Percentiles rank a stretch among this genome's conserved stretches.
Evolutionary conservation across 2,113 vertebrate species (phyloP).

Genomic region (Tetraodon nigroviridis): DNA sequence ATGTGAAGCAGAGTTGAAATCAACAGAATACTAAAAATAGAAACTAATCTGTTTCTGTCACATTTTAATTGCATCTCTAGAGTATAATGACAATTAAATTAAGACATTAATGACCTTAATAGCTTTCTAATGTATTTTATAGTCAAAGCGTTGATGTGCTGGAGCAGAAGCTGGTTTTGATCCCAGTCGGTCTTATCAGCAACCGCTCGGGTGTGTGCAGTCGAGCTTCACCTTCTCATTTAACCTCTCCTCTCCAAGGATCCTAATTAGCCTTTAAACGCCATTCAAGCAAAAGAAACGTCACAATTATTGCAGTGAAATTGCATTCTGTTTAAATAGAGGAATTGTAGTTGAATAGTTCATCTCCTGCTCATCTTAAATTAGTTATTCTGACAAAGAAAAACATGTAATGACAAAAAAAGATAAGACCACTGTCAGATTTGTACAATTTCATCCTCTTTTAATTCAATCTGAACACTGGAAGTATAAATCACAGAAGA

Average conservation of each 20-base stretch:
- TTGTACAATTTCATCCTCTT: background rate
- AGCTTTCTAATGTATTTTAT: slow-evolving; percentile 5
- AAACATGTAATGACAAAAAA: slow-evolving; percentile 30
- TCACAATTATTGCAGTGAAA: slow-evolving; percentile 42
- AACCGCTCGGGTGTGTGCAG: slow-evolving; percentile 6
- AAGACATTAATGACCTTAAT: slow-evolving; percentile 19
- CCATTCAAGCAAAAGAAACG: slow-evolving; percentile 27
- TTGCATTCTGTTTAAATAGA: slow-evolving; percentile 37
- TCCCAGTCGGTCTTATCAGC: slow-evolving; percentile 1
- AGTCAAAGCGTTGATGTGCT: slow-evolving; percentile 16
- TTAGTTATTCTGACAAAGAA: slow-evolving; percentile 12
- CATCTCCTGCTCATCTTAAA: slow-evolving; percentile 15
- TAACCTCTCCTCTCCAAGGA: slow-evolving; percentile 10
- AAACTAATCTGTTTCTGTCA: slow-evolving; percentile 5
- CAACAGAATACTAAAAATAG: background rate
- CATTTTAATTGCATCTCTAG: background rate
- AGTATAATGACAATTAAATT: slow-evolving; percentile 2
- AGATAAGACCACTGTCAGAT: slow-evolving; percentile 17
- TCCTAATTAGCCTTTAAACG: slow-evolving; percentile 26
- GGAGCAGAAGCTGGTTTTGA: slow-evolving; percentile 32
- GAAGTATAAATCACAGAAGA: too few species aligned
- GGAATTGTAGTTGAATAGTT: slow-evolving; percentile 32
- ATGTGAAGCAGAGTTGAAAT: too few species aligned
- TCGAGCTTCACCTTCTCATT: slow-evolving; percentile 5
- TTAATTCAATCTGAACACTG: too few species aligned